A percentile compares a stretch with the other conserved stretches of the same genome.
Evolutionary conservation across 2,113 vertebrate species (phyloP).

Genomic region (Chitala chitala): DNA sequence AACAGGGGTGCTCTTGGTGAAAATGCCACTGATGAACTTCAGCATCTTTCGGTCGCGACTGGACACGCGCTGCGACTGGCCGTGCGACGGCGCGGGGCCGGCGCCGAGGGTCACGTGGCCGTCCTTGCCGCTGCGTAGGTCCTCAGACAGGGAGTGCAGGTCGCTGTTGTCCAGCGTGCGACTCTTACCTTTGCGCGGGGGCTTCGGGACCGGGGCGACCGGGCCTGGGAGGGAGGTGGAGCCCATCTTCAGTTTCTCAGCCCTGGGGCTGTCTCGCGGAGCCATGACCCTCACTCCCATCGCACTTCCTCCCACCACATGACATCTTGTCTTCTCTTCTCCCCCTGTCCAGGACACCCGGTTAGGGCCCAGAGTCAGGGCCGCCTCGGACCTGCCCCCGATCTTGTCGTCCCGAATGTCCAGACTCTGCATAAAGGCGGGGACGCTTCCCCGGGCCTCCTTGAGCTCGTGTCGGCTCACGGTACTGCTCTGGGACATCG

Average conservation of each 20-base stretch:
- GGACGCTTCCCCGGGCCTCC: conserved; percentile 57
- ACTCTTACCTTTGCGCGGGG: conserved; percentile 84
- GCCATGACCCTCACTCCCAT: conserved; percentile 33
- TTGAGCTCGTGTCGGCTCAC: conserved; percentile 48
- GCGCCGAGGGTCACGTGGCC: conserved; percentile 32
- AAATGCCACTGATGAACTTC: conserved; percentile 95
- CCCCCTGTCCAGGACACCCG: conserved; percentile 85
- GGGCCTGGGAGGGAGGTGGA: conserved; percentile 58
- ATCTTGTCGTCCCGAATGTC: conserved; percentile 57
- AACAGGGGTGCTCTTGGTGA: conserved; percentile 82
- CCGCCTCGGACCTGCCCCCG: conserved; percentile 41
- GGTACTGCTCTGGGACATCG: conserved; percentile 42
- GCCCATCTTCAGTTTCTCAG: conserved; percentile 61
- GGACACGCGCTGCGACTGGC: conserved; percentile 61
- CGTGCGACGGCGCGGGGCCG: not conserved
- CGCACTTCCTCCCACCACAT: conserved; percentile 49
- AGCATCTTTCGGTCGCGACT: conserved; percentile 91
- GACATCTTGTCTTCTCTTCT: conserved; percentile 48
- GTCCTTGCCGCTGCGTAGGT: conserved; percentile 57
- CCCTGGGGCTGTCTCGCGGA: conserved; percentile 66
- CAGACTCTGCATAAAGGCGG: conserved; percentile 64
- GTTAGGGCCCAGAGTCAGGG: conserved; percentile 50
- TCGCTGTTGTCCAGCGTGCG: conserved; percentile 92
- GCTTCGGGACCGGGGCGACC: conserved; percentile 47
- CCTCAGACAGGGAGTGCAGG: conserved; percentile 75